Evolutionary conservation across 2,113 vertebrate genomes (phyloP), one percentile per base, ranked within the genome.

Genomic region (Sylvietta virens): DNA sequence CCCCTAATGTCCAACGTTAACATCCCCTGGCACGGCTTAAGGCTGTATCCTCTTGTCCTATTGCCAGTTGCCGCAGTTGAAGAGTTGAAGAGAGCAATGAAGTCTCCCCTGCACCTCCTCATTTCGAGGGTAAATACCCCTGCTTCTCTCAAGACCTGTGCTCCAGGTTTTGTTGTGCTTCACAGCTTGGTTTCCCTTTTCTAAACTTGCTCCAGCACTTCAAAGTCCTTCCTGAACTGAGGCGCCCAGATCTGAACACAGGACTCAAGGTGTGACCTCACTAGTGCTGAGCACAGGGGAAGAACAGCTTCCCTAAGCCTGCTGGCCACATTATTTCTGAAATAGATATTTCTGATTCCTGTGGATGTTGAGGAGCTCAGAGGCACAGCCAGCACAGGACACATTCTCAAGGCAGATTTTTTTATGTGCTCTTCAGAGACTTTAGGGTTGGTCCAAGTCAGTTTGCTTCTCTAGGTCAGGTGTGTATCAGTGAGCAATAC

Each of bases 401-500:
- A 20, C 3, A 1, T 15, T 19, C 22, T 37, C 37, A 22, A 15
- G 24, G 16, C 30, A 53, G 19, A 9, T 28, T 33, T 37, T 60
- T 23, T 35, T 44, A 44, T 35, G 6, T 14, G 9, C 15, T 76
- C 44, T 33, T 58, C 61, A 64, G 35, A 26, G 24, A 22, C n/a
- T 15, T 45, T 30, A 21, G 45, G 7, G 11, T 40, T 58, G 33
- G 18, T 44, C 44, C 23, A 15, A 35, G 21, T 6, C 0, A 0
- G 5, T 9, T 71, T 57, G 27, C 23, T 47, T 37, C 16, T 50
- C 10, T 33, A 19, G 5, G 15, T 28, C 7, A n/a, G 8, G 6
- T 7, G 2, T 15, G 5, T 24, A 1, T 35, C 44, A 24, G 11
- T 18, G 8, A 24, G 15, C 24, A 28, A 10, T 9, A 27, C 7